Percentiles rank a stretch among this genome's conserved stretches.
Evolutionary conservation across 64 coral and sea anemone genomes (phyloP).

Genomic region (Pachyseris speciosa): DNA sequence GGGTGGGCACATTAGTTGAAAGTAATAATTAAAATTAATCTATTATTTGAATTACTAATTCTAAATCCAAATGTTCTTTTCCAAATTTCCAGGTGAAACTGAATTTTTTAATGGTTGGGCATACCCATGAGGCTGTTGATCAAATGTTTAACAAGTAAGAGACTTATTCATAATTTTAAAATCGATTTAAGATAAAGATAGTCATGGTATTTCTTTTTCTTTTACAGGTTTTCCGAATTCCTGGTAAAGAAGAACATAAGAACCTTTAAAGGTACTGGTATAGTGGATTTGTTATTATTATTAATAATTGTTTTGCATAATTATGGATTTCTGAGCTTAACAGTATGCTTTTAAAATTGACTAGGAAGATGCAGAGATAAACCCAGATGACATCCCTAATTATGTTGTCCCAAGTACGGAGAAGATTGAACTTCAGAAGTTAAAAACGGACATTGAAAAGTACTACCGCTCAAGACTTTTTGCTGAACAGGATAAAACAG

Average conservation of each 20-base stretch:
- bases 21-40: background rate
- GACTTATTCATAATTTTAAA: background rate
- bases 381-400: slow-evolving; percentile 11
- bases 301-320: no score
- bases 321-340: background rate
- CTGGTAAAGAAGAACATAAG: background rate
- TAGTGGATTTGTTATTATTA: no score
- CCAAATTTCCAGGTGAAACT: slow-evolving; percentile 8
- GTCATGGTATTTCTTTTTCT: background rate
- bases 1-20: no score
- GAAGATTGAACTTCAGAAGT: slow-evolving; percentile 2
- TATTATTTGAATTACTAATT: background rate
- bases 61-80: background rate
- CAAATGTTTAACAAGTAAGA: slow-evolving; percentile 53
- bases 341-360: slow-evolving; percentile 18
- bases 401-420: slow-evolving; percentile 36
- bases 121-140: slow-evolving; percentile 45
- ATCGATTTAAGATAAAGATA: background rate
- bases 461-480: slow-evolving; percentile 44
- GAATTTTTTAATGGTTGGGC: slow-evolving; percentile 52
- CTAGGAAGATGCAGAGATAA: slow-evolving; percentile 10
- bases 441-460: slow-evolving; percentile 54
- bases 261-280: background rate
- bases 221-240: background rate
- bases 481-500: background rate